Conservation (phyloP, 37 sponge, comb jelly and placozoan species). For the Beroe forskalii region DNA sequence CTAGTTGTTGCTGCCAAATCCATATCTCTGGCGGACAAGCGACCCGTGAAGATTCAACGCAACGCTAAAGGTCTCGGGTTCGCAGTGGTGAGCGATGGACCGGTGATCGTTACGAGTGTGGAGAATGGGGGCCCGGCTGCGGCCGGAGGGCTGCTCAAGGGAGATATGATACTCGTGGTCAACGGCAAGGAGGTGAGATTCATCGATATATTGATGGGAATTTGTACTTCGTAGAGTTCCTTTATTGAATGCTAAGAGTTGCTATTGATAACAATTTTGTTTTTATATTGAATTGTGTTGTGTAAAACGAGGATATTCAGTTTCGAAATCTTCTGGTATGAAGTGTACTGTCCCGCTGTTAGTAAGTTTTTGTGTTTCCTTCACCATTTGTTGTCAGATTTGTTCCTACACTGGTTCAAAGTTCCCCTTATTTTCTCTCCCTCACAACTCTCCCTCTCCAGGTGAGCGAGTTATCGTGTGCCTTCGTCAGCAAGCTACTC, state of each 20-base stretch:
- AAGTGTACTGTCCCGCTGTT: no score
- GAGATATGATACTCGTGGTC: slow-evolving; percentile 28
- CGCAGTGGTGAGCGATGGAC: slow-evolving; percentile 35
- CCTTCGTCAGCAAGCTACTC: slow-evolving; percentile 46
- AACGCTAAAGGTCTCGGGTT: slow-evolving; percentile 31
- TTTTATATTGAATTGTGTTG: no score
- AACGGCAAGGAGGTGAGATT: slow-evolving; percentile 21
- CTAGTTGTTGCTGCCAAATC: background rate
- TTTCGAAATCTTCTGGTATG: no score
- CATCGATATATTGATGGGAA: no score
- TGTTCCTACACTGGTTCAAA: no score
- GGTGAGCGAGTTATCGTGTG: slow-evolving; percentile 63
- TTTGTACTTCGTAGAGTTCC: no score
- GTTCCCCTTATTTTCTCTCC: no score
- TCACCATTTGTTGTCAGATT: no score
- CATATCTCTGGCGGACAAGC: slow-evolving; percentile 46
- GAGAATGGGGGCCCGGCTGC: slow-evolving; percentile 44
- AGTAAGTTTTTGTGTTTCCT: no score
- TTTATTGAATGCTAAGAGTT: no score
- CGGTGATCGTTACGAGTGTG: slow-evolving; percentile 34
- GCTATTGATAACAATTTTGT: no score
- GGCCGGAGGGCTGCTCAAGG: slow-evolving; percentile 38
- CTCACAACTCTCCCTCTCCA: background rate
- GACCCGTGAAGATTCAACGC: slow-evolving; percentile 18
- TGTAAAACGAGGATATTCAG: no score